Base-by-base conservation (phyloP, 23 tunicate species). In the Oikopleura vanhoeffeni region DNA sequence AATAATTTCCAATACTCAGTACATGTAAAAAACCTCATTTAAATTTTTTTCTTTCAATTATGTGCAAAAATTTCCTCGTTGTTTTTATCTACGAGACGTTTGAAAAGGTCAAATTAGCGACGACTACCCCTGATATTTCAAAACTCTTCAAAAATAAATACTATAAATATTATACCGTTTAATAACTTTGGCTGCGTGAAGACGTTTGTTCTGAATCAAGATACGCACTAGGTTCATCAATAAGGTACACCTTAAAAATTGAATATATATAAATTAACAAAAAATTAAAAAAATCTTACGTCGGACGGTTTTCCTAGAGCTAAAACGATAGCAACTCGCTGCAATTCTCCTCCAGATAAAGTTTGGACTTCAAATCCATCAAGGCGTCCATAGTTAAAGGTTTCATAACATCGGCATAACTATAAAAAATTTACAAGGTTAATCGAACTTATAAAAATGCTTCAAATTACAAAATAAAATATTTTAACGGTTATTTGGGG, bases 191-290 rank as follows among this genome's bases (percentile, higher is more conserved):
- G 97, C 97, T 1, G 97, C 97, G 34, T 89, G 89, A 83, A 92
- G 88, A 89, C 97, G 97, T 82, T n/a, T 89, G 93, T 57, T 92
- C 93, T 1, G 97, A 89, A 84, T 92, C 97, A 41, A 92, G 83
- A 41, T 92, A 89, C 40, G 97, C 93, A n/a, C 89, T 86, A 0
- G 97, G 97, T 83, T 92, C 97, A 83, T 92, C 97, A 76, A 92
- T 89, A 36, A 92, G 84, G 67, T 89, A 92, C 1, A 92, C 79
- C 79, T 71, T 18, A 71, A 71, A 49, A 8, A 49, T 8, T 49
- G 8, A 49, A 49, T 8, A 49, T n/a, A n/a, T n/a, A n/a, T n/a
- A n/a, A n/a, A n/a, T n/a, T n/a, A 49, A 8, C 18, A 18, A 18
- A 49, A 18, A 49, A 49, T 18, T 8, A 49, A 8, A 8, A 8